Base-by-base conservation (phyloP, 1,140 invertebrate genomes). In the Procambarus clarkii region DNA sequence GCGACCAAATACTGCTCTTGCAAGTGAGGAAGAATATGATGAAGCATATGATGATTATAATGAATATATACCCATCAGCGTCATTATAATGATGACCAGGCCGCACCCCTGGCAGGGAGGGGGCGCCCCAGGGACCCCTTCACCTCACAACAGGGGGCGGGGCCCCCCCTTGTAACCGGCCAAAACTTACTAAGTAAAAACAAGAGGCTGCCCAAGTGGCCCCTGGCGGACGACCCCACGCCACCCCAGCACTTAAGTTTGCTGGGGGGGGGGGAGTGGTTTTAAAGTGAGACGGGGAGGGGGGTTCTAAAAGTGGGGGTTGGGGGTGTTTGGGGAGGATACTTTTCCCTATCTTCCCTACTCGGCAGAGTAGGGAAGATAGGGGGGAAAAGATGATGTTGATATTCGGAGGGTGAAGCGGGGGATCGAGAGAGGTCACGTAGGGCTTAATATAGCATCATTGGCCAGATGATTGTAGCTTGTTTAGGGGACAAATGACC, bases 391-490 rank as follows among this genome's bases (percentile, higher is more conserved):
- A n/a, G n/a, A n/a, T n/a, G 44, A 79, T 8, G 77, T 18, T 8
- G 21, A 76, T n/a, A 21, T 13, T 24, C 21, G 48, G 46, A 48
- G 21, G 79, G 50, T n/a, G 2, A 4, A 50, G 48, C 18, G 79
- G n/a, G 21, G 13, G 78, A 80, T 13, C 2, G 46, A 18, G 46
- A 48, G 79, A 21, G 46, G 46, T 45, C 24, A 50, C 46, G 79
- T 48, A 50, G 21, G 13, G 5, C 18, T 54, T n/a, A 34, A 34
- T 34, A 34, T n/a, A 80, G 78, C 78, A 24, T 48, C 54, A 58
- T 79, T 54, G 9, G 44, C 86, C 54, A 60, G 34, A 58, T 88
- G 86, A 88, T 81, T 88, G 86, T 88, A 78, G 54, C 77, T 88
- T 88, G 86, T 88, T 88, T 78, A 77, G 24, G 34, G 77, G 54